Evolutionary conservation across 2,888 invertebrate genomes (phyloP), one percentile per base, ranked within the genome.

Genomic region (Aleiodes alternator): DNA sequence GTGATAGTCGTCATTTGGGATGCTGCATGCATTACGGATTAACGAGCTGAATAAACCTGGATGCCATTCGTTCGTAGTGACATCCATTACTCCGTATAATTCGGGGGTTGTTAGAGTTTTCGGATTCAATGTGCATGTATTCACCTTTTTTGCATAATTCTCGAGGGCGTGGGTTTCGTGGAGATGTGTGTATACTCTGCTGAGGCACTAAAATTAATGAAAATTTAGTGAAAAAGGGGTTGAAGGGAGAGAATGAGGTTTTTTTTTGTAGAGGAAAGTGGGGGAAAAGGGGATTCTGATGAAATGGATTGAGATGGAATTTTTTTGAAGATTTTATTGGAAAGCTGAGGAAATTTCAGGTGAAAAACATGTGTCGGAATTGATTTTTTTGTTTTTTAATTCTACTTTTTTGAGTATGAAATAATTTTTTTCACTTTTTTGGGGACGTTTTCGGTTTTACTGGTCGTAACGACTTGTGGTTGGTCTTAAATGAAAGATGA

Each of bases 51-150:
- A 92, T 4, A 97, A 96, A 0, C 96, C 96, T 86, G 96, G 96
- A 80, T 94, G 91, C 96, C 96, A 96, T 90, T 98, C 97, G 31
- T 96, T 96, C 0, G 97, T 97, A 3, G 94, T 93, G 78, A 96
- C 91, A 89, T 97, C 97, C 88, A 96, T 97, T 87, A 97, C 96
- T 3, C 97, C 97, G 85, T 97, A 97, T 72, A 98, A 90, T 90
- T 97, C 97, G 0, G 96, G 96, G 83, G 97, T 91, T 73, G 94
- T 95, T 79, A 97, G 90, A 0, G 97, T 93, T 88, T 98, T 98
- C 0, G 98, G 97, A 90, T 97, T 98, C 75, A 98, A 92, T 0
- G 95, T 94, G 85, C 92, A 93, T 6, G 93, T 92, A 76, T 92
- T 90, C 0, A 94, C 94, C 9, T 85, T 83, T 75, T 86, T 84